A percentile compares a stretch with the other conserved stretches of the same genome.
Evolutionary conservation across 2,113 vertebrate species (phyloP).

Genomic region (Erythrocercus mccallii): DNA sequence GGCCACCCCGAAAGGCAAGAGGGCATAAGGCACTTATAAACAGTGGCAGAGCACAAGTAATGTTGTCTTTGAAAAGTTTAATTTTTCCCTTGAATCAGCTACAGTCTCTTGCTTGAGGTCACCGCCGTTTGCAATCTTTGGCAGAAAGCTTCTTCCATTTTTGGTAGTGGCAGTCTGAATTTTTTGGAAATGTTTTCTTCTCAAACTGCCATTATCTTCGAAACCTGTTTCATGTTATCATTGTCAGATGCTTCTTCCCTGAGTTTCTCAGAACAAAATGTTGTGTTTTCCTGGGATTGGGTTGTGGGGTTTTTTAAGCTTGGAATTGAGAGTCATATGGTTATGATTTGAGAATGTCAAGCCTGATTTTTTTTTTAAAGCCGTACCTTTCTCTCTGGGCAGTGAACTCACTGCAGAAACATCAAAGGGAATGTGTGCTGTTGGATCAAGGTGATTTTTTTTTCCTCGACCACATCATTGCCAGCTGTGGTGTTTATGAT

Average conservation of each 20-base stretch:
- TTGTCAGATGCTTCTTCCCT: constrained; percentile 92
- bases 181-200: constrained; percentile 82
- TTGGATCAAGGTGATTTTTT: constrained; percentile 96
- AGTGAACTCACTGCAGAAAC: constrained; percentile 87
- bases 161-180: constrained; percentile 83
- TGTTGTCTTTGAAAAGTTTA: constrained; percentile 79
- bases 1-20: constrained; percentile 72
- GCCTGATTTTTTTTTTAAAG: constrained; percentile 69
- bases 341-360: constrained; percentile 98
- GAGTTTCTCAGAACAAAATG: constrained; percentile 81
- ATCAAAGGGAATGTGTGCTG: constrained; percentile 93
- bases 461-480: constrained; percentile 74
- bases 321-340: constrained; percentile 95
- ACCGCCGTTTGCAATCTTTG: constrained; percentile 81
- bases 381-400: constrained; percentile 87
- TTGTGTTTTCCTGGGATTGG: constrained; percentile 33
- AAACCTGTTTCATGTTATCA: constrained; percentile 98
- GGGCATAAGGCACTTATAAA: constrained; percentile 70
- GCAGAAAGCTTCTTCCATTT: constrained; percentile 93
- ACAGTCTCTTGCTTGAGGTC: constrained; percentile 82
- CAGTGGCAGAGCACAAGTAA: constrained; percentile 66
- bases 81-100: constrained; percentile 75
- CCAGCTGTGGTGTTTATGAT: constrained; percentile 85
- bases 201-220: constrained; percentile 78
- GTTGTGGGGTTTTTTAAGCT: constrained; percentile 51